phyloP scores from a whole-genome alignment of 2,888 invertebrate genomes.

The Agrochola litura region DNA sequence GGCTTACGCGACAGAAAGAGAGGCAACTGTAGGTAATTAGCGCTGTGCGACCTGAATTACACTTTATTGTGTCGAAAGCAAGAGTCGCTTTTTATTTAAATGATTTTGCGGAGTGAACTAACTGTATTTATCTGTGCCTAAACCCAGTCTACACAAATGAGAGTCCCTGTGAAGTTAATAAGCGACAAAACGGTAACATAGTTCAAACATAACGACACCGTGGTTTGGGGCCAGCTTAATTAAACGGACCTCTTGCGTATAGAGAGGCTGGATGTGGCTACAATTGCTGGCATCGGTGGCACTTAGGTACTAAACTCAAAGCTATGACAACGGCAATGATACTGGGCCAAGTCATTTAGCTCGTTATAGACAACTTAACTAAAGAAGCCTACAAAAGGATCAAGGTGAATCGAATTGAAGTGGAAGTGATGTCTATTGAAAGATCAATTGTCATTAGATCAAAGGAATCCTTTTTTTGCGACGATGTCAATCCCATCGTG shows the following conservation, averaged over 20 bases:
- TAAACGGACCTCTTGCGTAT: constrained; percentile 46
- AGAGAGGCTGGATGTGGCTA: constrained; percentile 41
- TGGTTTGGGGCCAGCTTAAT: constrained; percentile 62
- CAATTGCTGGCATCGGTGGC: not conserved
- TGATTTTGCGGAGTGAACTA: too few relatives aligned
- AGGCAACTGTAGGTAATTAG: too few relatives aligned
- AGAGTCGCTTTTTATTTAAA: too few relatives aligned
- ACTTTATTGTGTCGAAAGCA: too few relatives aligned
- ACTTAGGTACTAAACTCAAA: not conserved
- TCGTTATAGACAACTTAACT: not conserved
- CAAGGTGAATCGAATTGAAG: not conserved
- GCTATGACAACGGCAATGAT: not conserved
- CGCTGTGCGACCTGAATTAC: too few relatives aligned
- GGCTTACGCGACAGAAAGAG: too few relatives aligned
- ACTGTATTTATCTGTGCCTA: too few relatives aligned
- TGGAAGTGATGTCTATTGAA: not conserved
- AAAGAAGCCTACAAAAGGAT: not conserved
- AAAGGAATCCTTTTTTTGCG: not conserved
- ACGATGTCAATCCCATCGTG: too few relatives aligned
- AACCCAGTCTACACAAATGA: not conserved
- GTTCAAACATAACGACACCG: constrained; percentile 57
- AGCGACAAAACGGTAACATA: constrained; percentile 55
- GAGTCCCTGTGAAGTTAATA: constrained; percentile 53
- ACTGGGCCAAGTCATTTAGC: not conserved
- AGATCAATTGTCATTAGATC: not conserved